Base-by-base conservation (phyloP, 1,140 invertebrate genomes). In the Papilio glaucus region DNA sequence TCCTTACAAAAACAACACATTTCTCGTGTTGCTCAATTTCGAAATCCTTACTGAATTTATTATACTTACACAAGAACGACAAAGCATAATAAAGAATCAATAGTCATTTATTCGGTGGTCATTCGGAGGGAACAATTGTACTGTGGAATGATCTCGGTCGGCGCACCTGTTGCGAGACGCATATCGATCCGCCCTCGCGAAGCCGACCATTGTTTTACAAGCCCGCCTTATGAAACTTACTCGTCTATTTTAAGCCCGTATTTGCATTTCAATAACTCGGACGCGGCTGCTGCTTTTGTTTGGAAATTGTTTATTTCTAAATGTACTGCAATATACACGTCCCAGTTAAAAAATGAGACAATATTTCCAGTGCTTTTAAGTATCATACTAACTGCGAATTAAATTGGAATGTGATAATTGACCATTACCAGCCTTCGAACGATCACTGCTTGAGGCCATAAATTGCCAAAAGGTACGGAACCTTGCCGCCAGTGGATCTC, bases 171-270 rank as follows among this genome's bases (percentile, higher is more conserved):
- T 68, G 63, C 63, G 41, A 5, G 39, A 42, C 18, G 38, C 41
- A 41, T 68, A 68, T 68, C 63, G 63, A 68, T 68, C 39, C 63
- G 63, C 63, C 63, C 41, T 68, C 63, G 63, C 39, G 39, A 29
- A 67, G 18, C 39, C 38, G 37, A 39, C 37, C 63, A 67, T 67
- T 67, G 63, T 67, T 67, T 67, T 67, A 67, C 63, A 67, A 18
- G 63, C 63, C 39, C 63, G 37, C 63, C 39, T 67, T 67, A 42
- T 67, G 63, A 67, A 67, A 67, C 63, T 67, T 67, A 67, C 63
- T 67, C 41, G 63, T 67, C 63, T 67, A 67, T 67, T 67, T 67
- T 67, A 41, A 67, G 63, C 63, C 12, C 18, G 39, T 67, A 67
- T 67, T 67, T 67, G 39, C 24, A 67, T 67, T 67, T 67, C 63